Percentiles rank a stretch among this genome's conserved stretches.
These are phyloP conservation scores for Alfaro cultratus DNA, from an alignment of 2,797 vertebrate species.

Conservation along the genomic window DNA sequence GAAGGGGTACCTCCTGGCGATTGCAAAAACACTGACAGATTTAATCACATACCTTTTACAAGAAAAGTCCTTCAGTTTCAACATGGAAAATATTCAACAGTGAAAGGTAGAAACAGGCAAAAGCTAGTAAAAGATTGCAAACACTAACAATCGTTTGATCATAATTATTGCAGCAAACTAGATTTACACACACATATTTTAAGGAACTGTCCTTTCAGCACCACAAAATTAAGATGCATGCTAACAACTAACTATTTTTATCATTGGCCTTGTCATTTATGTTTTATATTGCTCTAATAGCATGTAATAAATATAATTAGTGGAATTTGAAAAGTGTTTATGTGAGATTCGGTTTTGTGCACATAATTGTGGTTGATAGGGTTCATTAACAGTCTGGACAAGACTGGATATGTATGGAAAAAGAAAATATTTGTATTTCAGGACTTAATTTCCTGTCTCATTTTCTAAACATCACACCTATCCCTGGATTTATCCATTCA, in stretches of 20 bases:
- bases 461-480: background rate
- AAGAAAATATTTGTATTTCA: background rate
- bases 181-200: background rate
- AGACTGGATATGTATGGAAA: background rate
- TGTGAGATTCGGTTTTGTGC: background rate
- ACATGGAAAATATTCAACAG: background rate
- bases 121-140: background rate
- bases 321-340: background rate
- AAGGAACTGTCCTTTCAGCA: slow-evolving; percentile 68
- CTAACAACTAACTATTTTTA: background rate
- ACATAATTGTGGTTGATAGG: background rate
- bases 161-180: background rate
- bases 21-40: slow-evolving; percentile 8
- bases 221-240: slow-evolving; percentile 34
- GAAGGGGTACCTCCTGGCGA: slow-evolving; percentile 1
- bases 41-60: slow-evolving; percentile 5
- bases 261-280: background rate
- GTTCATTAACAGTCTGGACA: background rate
- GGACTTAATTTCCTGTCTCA: background rate
- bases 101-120: background rate
- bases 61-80: background rate
- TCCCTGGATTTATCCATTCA: background rate
- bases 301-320: background rate
- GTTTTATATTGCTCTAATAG: background rate
- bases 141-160: background rate